Evolutionary conservation across 2,888 invertebrate species (phyloP).

Genomic region (Aproaerema taeniolella): DNA sequence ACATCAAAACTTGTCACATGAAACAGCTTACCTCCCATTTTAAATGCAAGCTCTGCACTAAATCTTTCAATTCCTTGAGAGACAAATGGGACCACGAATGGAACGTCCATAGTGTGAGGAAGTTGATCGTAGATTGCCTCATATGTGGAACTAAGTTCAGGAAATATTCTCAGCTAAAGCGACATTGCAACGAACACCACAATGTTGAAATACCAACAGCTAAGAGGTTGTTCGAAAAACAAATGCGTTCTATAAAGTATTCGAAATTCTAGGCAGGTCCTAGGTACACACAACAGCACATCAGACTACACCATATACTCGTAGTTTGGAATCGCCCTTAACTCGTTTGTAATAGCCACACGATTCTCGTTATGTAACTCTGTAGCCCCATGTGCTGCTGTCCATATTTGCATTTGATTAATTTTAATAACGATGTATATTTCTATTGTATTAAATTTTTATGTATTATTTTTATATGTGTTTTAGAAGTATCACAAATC

Average conservation of each 20-base stretch:
- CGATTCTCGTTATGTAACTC: too few species aligned
- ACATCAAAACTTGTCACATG: slow-evolving; percentile 49
- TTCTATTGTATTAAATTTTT: too few species aligned
- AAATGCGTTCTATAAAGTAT: too few species aligned
- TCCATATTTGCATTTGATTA: too few species aligned
- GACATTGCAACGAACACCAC: slow-evolving; percentile 46
- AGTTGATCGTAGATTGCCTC: slow-evolving; percentile 56
- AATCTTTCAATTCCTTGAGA: slow-evolving; percentile 46
- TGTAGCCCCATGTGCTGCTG: too few species aligned
- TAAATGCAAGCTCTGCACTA: slow-evolving; percentile 51
- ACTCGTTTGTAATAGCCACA: too few species aligned
- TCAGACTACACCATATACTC: too few species aligned
- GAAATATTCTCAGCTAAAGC: slow-evolving; percentile 58
- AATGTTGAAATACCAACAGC: slow-evolving; percentile 44
- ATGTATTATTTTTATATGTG: too few species aligned
- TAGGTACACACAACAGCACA: too few species aligned
- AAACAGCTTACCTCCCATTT: slow-evolving; percentile 35
- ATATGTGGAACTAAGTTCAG: slow-evolving; percentile 57
- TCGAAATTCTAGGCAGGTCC: not conserved
- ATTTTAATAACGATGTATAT: too few species aligned
- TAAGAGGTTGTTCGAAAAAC: slow-evolving; percentile 38
- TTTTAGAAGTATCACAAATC: too few species aligned
- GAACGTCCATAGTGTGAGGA: slow-evolving; percentile 58
- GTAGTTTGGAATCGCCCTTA: too few species aligned
- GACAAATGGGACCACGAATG: slow-evolving; percentile 73